Base-by-base conservation (phyloP, 2,797 vertebrate species). In the Poecilia gillii region DNA sequence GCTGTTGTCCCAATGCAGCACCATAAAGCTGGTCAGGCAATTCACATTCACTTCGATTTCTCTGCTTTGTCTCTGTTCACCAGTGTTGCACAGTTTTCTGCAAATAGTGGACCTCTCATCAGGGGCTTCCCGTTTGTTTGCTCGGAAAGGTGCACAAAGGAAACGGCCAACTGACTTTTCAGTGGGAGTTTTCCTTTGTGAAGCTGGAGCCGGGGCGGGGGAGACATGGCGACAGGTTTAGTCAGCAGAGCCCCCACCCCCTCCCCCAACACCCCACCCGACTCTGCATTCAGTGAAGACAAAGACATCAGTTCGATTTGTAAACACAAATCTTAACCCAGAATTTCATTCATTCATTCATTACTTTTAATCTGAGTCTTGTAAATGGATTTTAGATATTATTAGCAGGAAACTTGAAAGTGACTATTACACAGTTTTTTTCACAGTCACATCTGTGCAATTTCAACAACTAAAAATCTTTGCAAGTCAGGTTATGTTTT, bases 11-110 rank as follows among this genome's bases (percentile, higher is more conserved):
- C 74, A 57, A 75, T 80, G 81, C 81, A 80, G 78, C 84, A 90
- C 78, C 90, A 87, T 87, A 81, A 81, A 88, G 86, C 87, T 87
- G 76, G 81, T 89, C 88, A 84, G 71, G 70, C 84, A 89, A 85
- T 76, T 83, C 79, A 16, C 78, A 73, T 83, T 86, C 81, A 70
- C 80, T 82, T 89, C 81, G 74, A 78, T 82, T 77, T 70, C 83
- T 82, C 83, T 72, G 86, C 90, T 90, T 87, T 88, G 89, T 92
- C 79, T 80, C 81, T 74, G 36, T 89, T 89, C 87, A 78, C 59
- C 57, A 66, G 72, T 75, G 83, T 86, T 36, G 18, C 75, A 84
- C 87, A 86, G 75, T 85, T 86, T 88, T 87, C 78, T 86, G 81
- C 86, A 88, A 87, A 92, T 82, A 82, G n/a, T 25, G 55, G 46